Evolutionary conservation across 2,113 vertebrate genomes (phyloP).

Genomic region (Numenius arquata): DNA sequence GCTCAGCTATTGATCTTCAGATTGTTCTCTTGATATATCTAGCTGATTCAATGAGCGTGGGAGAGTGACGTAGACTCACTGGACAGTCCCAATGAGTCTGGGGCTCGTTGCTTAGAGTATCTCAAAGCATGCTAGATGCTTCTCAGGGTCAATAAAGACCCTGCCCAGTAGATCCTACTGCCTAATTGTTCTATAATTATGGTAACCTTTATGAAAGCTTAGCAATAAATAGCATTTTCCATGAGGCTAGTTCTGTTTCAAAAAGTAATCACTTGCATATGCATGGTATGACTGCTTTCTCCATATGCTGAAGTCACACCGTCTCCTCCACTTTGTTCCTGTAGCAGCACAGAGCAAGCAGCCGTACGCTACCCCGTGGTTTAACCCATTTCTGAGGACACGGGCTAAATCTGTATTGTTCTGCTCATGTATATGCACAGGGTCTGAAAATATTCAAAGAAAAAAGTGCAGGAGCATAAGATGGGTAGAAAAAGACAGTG

Average conservation of each 20-base stretch:
- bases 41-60: not conserved
- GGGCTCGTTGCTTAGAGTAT: not conserved
- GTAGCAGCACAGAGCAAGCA: not conserved
- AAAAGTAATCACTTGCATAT: not conserved
- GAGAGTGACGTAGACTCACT: not conserved
- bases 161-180: not conserved
- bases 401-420: not conserved
- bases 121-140: not conserved
- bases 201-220: not conserved
- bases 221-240: constrained; percentile 52
- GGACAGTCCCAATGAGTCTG: not conserved
- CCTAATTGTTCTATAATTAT: constrained; percentile 1
- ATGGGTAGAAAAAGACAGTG: not conserved
- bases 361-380: not conserved
- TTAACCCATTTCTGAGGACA: constrained; percentile 24
- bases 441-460: not conserved
- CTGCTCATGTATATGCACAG: not conserved
- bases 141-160: not conserved
- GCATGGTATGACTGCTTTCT: not conserved
- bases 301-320: not conserved
- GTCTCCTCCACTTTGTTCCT: not conserved
- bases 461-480: not conserved
- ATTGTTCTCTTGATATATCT: not conserved
- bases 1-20: not conserved
- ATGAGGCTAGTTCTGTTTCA: not conserved